Base-by-base conservation (phyloP, 2,888 invertebrate species). In the Sinelater perroti region DNA sequence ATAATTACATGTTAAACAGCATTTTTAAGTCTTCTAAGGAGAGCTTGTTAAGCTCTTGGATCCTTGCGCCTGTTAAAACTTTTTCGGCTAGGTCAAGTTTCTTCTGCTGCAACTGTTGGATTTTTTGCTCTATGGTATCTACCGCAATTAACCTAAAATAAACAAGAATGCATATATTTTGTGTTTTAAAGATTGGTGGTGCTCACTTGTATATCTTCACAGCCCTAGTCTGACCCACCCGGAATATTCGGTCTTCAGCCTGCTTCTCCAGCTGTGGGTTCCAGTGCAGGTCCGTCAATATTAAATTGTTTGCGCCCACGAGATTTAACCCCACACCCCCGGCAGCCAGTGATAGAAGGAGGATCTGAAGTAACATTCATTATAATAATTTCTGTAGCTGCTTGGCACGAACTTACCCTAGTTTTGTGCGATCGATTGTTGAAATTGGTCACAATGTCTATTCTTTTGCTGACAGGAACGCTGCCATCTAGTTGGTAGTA, bases 281-380 rank as follows among this genome's bases (percentile, higher is more conserved):
- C 95, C 97, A 98, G 78, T 97, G 97, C 47, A 95, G 85, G 79
- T 98, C 97, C 14, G 95, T 77, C 21, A 98, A 80, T 20, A 97
- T 83, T 38, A 98, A 83, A 76, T 97, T 94, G 81, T 93, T 96
- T 0, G 90, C 97, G 1, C 97, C 97, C 53, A 91, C 84, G 49
- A 97, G 82, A 82, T 98, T 97, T 8, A 98, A 81, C 0, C 97
- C 97, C 10, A 96, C 95, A 17, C 97, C 97, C 38, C 97, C 97
- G 31, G 97, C 96, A 56, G 91, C 90, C 18, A 97, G 80, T 0
- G 97, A 97, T 0, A 98, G 81, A 31, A 98, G 79, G 77, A 97
- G 80, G 57, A 91, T 81, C 83, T 85, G 71, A 1, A 75, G 68
- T n/a, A 16, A 26, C 6, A 44, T 6, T 26, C n/a, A 33, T 5